A percentile compares a stretch with the other conserved stretches of the same genome.
phyloP scores from a whole-genome alignment of 1,140 invertebrate species.

The Meloidogyne hapla region DNA sequence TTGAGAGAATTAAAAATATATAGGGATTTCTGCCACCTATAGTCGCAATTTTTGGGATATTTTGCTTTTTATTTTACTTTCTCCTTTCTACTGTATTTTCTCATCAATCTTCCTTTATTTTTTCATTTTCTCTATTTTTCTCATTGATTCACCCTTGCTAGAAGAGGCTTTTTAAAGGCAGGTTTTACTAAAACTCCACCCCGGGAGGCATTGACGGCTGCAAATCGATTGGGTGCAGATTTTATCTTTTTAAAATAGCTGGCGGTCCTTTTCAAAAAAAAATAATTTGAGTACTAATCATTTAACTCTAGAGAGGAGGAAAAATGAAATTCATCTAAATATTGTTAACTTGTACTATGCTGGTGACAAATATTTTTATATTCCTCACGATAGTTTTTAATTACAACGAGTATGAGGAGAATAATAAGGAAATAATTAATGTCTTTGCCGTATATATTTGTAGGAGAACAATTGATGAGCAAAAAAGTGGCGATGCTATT shows the following conservation, averaged over 20 bases:
- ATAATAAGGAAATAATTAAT: too few species aligned
- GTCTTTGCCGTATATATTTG: too few species aligned
- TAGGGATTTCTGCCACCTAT: background rate
- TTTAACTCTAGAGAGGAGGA: too few species aligned
- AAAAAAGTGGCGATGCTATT: too few species aligned
- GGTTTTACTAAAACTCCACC: background rate
- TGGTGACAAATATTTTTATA: too few species aligned
- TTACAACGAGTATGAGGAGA: too few species aligned
- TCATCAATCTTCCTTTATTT: conserved; percentile 7
- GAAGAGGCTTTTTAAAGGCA: background rate
- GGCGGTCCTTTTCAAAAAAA: background rate
- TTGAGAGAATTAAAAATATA: background rate
- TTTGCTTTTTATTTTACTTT: background rate
- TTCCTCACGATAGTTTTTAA: too few species aligned
- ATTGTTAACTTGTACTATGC: too few species aligned
- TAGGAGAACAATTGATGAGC: too few species aligned
- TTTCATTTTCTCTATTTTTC: background rate
- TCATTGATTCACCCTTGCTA: background rate
- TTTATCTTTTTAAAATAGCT: background rate
- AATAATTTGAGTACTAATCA: too few species aligned
- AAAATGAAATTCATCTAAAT: too few species aligned
- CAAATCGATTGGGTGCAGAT: background rate
- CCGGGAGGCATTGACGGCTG: background rate
- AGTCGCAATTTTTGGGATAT: background rate
- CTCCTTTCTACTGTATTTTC: background rate